A percentile compares a stretch with the other conserved stretches of the same genome.
These are phyloP conservation scores for Asteroscopus sphinx DNA, from an alignment of 2,888 invertebrate genomes.

Conservation along the genomic window DNA sequence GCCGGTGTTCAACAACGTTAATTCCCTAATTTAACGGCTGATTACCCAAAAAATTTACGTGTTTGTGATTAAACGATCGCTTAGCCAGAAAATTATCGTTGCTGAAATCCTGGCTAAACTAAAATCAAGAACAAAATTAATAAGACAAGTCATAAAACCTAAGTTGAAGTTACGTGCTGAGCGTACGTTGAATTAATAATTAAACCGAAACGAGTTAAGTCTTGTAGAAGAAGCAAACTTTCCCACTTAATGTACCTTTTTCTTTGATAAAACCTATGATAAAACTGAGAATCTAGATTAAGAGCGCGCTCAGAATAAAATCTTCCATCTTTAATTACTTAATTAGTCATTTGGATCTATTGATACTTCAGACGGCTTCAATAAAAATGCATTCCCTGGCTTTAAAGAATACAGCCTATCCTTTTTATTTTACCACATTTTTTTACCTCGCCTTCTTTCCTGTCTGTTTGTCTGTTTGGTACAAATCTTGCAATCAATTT, in stretches of 20 bases:
- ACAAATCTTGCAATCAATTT: no score
- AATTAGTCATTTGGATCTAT: slow-evolving; percentile 13
- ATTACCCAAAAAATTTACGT: no score
- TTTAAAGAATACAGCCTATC: no score
- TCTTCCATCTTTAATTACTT: slow-evolving; percentile 13
- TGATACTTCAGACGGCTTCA: slow-evolving; percentile 3
- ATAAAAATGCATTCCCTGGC: not conserved
- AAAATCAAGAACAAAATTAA: slow-evolving; percentile 1
- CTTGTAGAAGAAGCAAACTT: slow-evolving; percentile 19
- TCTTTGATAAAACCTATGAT: no score
- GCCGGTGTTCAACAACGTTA: no score
- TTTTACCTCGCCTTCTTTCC: no score
- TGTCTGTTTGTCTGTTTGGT: no score
- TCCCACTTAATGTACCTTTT: slow-evolving; percentile 13
- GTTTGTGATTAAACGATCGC: no score
- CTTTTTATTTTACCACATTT: no score
- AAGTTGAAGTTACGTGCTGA: not conserved
- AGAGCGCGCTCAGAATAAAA: slow-evolving; percentile 6
- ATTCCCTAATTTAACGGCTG: no score
- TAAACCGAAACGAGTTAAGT: not conserved
- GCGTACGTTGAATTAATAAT: slow-evolving; percentile 11
- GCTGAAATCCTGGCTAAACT: no score
- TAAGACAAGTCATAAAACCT: slow-evolving; percentile 5
- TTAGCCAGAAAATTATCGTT: no score
- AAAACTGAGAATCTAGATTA: slow-evolving; percentile 13